A percentile compares a stretch with the other conserved stretches of the same genome.
Evolutionary conservation across 2,888 invertebrate genomes (phyloP).

Genomic region (Tipula confusa): DNA sequence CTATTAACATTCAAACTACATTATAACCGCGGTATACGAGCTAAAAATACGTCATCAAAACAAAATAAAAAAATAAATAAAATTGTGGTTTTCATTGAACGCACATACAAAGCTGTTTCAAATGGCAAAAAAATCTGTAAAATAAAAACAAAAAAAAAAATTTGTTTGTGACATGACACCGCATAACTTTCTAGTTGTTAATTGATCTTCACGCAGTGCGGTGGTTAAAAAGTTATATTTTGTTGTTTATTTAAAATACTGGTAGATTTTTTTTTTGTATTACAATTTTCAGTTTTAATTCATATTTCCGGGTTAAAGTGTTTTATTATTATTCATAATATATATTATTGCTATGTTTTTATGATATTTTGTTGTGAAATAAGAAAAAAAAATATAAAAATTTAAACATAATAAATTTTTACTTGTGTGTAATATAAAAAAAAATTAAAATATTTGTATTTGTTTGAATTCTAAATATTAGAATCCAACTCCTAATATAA

Average conservation of each 20-base stretch:
- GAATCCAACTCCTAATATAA: background rate
- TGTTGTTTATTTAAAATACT: background rate
- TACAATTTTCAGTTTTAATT: background rate
- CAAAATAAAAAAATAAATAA: background rate
- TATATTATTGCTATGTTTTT: background rate
- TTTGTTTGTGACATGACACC: conserved; percentile 26
- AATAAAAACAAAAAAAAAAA: background rate
- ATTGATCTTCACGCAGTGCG: conserved; percentile 26
- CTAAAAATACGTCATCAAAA: background rate
- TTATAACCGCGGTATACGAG: background rate
- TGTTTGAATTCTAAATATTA: background rate
- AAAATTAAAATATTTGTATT: background rate
- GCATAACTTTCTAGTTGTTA: conserved; percentile 27
- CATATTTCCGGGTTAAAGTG: conserved; percentile 6
- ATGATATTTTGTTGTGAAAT: background rate
- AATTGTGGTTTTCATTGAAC: background rate
- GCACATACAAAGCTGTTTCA: background rate
- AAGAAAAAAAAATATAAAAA: background rate
- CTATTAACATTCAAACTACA: too few species aligned
- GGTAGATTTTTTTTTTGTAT: background rate
- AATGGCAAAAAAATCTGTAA: background rate
- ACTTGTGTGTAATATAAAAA: background rate
- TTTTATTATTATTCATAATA: conserved; percentile 4
- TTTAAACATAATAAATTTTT: background rate
- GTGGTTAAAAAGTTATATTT: conserved; percentile 20